Percentiles rank a stretch among this genome's conserved stretches.
Evolutionary conservation across 2,888 invertebrate genomes (phyloP).

Genomic region (Heterodera filipjevi): DNA sequence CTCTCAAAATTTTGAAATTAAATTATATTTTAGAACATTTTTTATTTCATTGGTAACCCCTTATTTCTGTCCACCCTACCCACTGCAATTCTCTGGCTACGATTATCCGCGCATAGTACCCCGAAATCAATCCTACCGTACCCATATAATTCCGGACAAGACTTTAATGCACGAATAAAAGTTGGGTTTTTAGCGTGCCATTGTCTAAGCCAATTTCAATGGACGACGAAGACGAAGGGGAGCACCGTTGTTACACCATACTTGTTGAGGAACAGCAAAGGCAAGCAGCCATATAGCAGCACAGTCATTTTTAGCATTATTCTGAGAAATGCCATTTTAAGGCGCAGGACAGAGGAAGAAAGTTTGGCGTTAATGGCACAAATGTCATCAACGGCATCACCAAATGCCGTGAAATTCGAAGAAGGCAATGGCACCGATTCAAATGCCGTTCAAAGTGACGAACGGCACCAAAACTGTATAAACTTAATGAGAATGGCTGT

Average conservation of each 20-base stretch:
- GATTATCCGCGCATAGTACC: too few relatives aligned
- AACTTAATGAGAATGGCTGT: background rate
- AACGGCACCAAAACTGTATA: background rate
- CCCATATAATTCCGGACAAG: background rate
- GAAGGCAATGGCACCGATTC: background rate
- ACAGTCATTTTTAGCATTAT: background rate
- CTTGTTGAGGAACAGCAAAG: constrained; percentile 5
- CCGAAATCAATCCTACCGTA: background rate
- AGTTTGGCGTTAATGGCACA: background rate
- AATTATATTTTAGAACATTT: too few relatives aligned
- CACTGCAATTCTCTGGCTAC: too few relatives aligned
- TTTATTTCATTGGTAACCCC: too few relatives aligned
- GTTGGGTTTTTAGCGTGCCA: background rate
- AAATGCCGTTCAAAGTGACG: background rate
- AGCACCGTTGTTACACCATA: constrained; percentile 18
- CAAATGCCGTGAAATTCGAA: background rate
- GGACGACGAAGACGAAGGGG: background rate
- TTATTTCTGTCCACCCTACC: too few relatives aligned
- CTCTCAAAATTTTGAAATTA: too few relatives aligned
- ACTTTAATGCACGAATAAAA: background rate
- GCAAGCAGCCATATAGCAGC: background rate
- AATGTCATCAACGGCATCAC: background rate
- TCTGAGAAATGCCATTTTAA: background rate
- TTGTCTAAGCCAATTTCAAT: background rate
- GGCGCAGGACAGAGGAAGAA: background rate